Evolutionary conservation across 2,113 vertebrate species (phyloP).

Genomic region (Pantherophis guttatus): DNA sequence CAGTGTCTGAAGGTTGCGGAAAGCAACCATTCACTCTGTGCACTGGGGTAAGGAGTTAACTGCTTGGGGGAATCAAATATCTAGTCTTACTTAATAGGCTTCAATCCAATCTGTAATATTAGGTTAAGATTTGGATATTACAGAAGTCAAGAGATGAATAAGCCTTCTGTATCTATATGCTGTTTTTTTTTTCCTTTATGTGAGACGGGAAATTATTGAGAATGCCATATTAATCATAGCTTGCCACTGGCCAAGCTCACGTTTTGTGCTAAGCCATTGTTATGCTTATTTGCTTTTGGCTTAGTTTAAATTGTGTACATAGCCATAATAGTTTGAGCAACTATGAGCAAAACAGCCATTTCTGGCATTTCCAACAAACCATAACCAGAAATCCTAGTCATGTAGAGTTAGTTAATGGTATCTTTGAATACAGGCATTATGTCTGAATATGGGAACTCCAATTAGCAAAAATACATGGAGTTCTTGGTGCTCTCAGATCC

Average conservation of each 20-base stretch:
- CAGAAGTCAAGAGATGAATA: background rate
- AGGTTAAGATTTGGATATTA: background rate
- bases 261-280: background rate
- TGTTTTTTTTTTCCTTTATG: too few relatives aligned
- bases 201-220: background rate
- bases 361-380: background rate
- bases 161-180: too few relatives aligned
- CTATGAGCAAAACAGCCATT: background rate
- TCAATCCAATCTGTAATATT: background rate
- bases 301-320: background rate
- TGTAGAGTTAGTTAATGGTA: background rate
- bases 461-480: background rate
- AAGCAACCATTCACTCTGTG: background rate
- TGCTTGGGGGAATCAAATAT: background rate
- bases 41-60: too few relatives aligned
- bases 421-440: background rate
- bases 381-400: background rate
- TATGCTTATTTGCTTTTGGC: background rate
- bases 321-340: background rate
- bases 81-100: background rate
- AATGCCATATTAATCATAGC: background rate
- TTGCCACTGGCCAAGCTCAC: background rate
- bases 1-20: background rate
- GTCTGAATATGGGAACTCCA: background rate
- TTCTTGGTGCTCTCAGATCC: background rate